These are phyloP conservation scores for Galeopsomyia nigrocyanea DNA, from an alignment of 2,888 invertebrate species.

Conservation along the genomic window DNA sequence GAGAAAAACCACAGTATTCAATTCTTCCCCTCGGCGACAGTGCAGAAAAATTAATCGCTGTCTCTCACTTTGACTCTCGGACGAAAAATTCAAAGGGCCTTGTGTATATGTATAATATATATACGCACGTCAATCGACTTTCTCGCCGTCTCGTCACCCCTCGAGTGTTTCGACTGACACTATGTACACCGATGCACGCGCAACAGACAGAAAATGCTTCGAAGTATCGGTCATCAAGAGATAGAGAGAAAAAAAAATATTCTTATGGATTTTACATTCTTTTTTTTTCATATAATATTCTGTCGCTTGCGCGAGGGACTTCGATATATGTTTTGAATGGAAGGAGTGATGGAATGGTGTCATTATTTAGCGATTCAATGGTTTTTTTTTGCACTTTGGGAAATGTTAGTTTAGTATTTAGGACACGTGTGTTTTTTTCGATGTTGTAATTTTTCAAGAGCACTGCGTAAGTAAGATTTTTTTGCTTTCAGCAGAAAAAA, in stretches of 20 bases:
- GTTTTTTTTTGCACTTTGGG: conserved; percentile 38
- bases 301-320: background rate
- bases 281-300: conserved; percentile 5
- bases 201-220: conserved; percentile 16
- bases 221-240: background rate
- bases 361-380: conserved; percentile 36
- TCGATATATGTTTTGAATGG: conserved; percentile 6
- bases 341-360: conserved; percentile 34
- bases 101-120: background rate
- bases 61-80: background rate
- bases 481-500: no score
- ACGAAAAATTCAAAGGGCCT: background rate
- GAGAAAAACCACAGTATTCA: no score
- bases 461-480: background rate
- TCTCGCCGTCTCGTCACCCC: no score
- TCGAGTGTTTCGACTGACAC: no score
- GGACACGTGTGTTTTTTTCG: background rate
- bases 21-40: no score
- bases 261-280: background rate
- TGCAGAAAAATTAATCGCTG: conserved; percentile 1
- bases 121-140: conserved; percentile 19
- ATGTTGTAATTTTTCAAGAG: background rate
- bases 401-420: background rate
- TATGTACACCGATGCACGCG: conserved; percentile 9
- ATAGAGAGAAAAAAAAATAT: conserved; percentile 2